These are phyloP conservation scores for Cliona cf. orientalis DNA, from an alignment of 37 sponge, comb jelly and placozoan species.

Conservation along the genomic window DNA sequence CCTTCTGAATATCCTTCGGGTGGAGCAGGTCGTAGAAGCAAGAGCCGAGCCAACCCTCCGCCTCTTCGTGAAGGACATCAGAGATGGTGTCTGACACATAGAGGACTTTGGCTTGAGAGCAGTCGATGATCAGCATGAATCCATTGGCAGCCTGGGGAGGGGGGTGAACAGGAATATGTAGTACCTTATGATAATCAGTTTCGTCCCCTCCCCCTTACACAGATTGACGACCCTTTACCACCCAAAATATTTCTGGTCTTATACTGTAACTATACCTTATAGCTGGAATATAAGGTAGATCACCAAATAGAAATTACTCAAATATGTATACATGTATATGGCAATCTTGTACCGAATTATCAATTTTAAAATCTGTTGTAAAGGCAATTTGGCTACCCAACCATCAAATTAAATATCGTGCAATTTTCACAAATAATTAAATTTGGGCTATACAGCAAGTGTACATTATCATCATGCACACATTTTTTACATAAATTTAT, in stretches of 20 bases:
- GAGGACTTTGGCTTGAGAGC: constrained; percentile 70
- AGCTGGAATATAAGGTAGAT: no score
- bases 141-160: constrained; percentile 86
- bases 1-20: constrained; percentile 78
- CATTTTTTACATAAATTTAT: not conserved
- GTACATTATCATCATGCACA: not conserved
- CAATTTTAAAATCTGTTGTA: no score
- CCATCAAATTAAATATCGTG: not conserved
- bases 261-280: no score
- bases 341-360: no score
- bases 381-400: no score
- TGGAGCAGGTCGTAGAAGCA: constrained; percentile 80
- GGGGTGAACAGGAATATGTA: not conserved
- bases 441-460: not conserved
- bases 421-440: not conserved
- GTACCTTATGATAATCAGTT: no score
- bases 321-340: no score
- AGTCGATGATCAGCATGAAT: constrained; percentile 88
- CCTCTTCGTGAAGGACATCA: constrained; percentile 36
- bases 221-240: no score
- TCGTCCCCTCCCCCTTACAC: no score
- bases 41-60: constrained; percentile 64
- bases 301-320: no score
- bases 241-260: no score
- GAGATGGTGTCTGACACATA: constrained; percentile 85